A percentile compares a stretch with the other conserved stretches of the same genome.
Evolutionary conservation across 2,888 invertebrate genomes (phyloP).

Genomic region (Hydrotaea diabolus): DNA sequence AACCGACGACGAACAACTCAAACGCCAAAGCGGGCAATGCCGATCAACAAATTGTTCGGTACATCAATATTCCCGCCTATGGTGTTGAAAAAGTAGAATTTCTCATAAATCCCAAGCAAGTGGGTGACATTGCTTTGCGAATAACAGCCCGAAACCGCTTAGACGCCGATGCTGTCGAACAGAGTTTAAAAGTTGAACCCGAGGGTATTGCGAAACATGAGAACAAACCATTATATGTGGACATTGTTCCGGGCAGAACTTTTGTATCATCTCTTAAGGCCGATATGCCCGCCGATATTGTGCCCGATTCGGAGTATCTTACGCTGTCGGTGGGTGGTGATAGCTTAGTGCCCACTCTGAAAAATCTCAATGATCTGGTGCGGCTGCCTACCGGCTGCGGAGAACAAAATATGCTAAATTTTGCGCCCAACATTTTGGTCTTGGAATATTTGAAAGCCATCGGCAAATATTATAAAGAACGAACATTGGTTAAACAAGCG

Average conservation of each 20-base stretch:
- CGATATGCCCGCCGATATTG: conserved; percentile 85
- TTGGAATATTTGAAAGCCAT: conserved; percentile 89
- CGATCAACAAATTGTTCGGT: conserved; percentile 68
- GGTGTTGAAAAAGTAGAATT: conserved; percentile 85
- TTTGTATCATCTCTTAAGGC: neutral
- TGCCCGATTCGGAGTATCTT: conserved; percentile 83
- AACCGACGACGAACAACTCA: conserved; percentile 76
- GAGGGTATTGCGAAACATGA: conserved; percentile 85
- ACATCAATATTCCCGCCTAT: conserved; percentile 86
- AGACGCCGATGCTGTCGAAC: conserved; percentile 83
- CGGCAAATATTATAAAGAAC: neutral
- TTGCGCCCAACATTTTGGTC: conserved; percentile 94
- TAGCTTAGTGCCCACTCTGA: conserved; percentile 81
- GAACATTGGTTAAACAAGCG: conserved; percentile 78
- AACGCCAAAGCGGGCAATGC: conserved; percentile 51
- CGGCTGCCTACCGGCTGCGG: conserved; percentile 94
- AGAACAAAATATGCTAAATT: conserved; percentile 94
- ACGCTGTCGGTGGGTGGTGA: conserved; percentile 82
- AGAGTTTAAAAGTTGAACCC: conserved; percentile 85
- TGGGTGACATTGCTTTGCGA: conserved; percentile 86
- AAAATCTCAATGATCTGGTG: conserved; percentile 87
- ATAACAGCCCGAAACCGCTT: conserved; percentile 83
- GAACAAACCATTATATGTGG: conserved; percentile 32
- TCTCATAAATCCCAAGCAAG: conserved; percentile 86
- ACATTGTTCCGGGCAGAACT: conserved; percentile 35